Evolutionary conservation across 2,888 invertebrate genomes (phyloP).

Genomic region (Cosmia trapezina): DNA sequence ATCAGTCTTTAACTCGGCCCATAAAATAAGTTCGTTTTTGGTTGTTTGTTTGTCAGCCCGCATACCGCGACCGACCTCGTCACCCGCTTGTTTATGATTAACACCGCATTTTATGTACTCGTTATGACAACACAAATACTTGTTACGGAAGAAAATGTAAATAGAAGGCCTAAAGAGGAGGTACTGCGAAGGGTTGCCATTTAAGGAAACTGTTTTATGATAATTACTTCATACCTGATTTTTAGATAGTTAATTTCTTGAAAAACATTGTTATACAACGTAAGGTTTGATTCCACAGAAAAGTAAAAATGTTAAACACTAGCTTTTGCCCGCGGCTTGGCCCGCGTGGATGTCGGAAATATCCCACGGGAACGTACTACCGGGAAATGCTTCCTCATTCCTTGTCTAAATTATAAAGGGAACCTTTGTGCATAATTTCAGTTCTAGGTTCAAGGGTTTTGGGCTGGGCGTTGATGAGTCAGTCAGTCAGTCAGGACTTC

Average conservation of each 20-base stretch:
- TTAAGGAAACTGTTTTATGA: neutral
- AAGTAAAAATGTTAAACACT: neutral
- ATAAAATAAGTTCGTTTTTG: conserved; percentile 72
- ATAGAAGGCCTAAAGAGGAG: conserved; percentile 18
- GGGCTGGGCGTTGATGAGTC: too few relatives aligned
- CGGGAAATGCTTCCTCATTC: too few relatives aligned
- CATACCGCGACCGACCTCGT: conserved; percentile 70
- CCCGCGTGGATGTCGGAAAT: too few relatives aligned
- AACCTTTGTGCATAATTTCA: too few relatives aligned
- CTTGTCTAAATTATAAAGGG: too few relatives aligned
- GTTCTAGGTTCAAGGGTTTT: too few relatives aligned
- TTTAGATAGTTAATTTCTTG: neutral
- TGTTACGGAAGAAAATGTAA: conserved; percentile 17
- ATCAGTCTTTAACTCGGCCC: conserved; percentile 29
- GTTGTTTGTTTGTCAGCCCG: conserved; percentile 81
- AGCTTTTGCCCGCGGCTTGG: too few relatives aligned
- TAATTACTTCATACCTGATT: neutral
- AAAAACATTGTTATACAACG: neutral
- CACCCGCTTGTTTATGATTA: conserved; percentile 66
- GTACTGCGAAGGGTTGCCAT: neutral
- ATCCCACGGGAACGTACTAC: too few relatives aligned
- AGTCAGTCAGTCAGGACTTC: too few relatives aligned
- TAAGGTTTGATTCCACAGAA: neutral
- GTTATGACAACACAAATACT: conserved; percentile 43
- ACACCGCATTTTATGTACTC: conserved; percentile 58